phyloP scores from a whole-genome alignment of 2,113 vertebrate species.

The Hystrix cristata region DNA sequence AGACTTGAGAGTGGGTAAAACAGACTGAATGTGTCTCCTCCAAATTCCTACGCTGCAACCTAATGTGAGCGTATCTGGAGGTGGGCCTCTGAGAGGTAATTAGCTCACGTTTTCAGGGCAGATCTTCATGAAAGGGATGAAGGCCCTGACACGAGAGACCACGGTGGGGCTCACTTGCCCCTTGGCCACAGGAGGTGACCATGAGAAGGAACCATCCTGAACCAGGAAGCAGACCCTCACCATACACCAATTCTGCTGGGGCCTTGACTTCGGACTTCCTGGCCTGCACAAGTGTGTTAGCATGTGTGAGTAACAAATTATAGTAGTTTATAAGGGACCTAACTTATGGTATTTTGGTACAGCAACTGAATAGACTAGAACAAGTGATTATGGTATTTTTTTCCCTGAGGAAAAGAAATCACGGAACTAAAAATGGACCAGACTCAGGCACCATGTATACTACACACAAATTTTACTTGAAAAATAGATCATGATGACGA shows the following conservation, averaged over 20 bases:
- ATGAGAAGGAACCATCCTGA: not conserved
- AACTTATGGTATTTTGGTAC: not conserved
- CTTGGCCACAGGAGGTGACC: not conserved
- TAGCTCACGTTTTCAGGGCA: not conserved
- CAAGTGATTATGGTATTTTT: not conserved
- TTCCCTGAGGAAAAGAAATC: constrained; percentile 1
- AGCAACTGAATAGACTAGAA: not conserved
- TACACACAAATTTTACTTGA: not conserved
- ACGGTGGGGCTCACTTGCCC: not conserved
- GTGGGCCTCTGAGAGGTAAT: not conserved
- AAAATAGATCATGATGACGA: not conserved
- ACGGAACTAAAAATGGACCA: not conserved
- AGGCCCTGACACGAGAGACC: not conserved
- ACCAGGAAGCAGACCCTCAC: not conserved
- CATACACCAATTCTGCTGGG: too few relatives aligned
- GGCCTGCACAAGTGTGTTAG: not conserved
- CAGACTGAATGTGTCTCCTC: not conserved
- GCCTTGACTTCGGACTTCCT: not conserved
- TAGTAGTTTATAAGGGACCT: not conserved
- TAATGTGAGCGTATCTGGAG: not conserved
- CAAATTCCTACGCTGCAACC: not conserved
- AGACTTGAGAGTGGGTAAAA: not conserved
- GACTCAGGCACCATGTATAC: not conserved
- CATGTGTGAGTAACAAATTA: not conserved
- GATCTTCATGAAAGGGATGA: not conserved